Evolutionary conservation across 1,140 invertebrate species (phyloP).

Genomic region (Conopomorpha cramerella): DNA sequence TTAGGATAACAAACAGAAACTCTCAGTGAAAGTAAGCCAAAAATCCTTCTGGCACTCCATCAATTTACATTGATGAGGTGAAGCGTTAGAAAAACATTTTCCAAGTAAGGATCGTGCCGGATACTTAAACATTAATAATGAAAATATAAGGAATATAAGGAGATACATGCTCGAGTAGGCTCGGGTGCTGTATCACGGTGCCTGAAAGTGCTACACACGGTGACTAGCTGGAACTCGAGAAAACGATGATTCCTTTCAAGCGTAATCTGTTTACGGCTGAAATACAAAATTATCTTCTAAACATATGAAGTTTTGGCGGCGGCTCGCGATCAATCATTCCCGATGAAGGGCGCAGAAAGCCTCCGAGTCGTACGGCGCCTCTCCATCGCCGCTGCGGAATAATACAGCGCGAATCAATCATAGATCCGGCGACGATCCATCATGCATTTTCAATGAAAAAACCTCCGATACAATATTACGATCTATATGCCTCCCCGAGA

Average conservation of each 20-base stretch:
- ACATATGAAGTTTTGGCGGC: conserved; percentile 57
- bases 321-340: conserved; percentile 47
- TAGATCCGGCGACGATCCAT: conserved; percentile 54
- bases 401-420: conserved; percentile 56
- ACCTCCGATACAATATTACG: conserved; percentile 16
- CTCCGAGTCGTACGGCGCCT: conserved; percentile 39
- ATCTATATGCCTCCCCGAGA: conserved; percentile 10
- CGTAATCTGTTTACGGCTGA: conserved; percentile 55
- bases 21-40: too few relatives aligned
- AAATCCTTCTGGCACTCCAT: too few relatives aligned
- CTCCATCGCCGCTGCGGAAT: conserved; percentile 46
- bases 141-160: too few relatives aligned
- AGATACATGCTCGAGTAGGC: too few relatives aligned
- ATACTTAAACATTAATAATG: too few relatives aligned
- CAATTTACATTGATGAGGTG: too few relatives aligned
- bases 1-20: too few relatives aligned
- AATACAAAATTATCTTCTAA: conserved; percentile 58
- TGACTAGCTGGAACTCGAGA: conserved; percentile 25
- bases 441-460: conserved; percentile 50
- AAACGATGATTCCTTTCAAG: conserved; percentile 48
- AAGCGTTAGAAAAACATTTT: too few relatives aligned
- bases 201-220: too few relatives aligned
- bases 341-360: conserved; percentile 37
- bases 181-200: too few relatives aligned
- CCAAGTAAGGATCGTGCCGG: too few relatives aligned